phyloP scores from a whole-genome alignment of 2,888 invertebrate genomes.

The Nudaria mundana region DNA sequence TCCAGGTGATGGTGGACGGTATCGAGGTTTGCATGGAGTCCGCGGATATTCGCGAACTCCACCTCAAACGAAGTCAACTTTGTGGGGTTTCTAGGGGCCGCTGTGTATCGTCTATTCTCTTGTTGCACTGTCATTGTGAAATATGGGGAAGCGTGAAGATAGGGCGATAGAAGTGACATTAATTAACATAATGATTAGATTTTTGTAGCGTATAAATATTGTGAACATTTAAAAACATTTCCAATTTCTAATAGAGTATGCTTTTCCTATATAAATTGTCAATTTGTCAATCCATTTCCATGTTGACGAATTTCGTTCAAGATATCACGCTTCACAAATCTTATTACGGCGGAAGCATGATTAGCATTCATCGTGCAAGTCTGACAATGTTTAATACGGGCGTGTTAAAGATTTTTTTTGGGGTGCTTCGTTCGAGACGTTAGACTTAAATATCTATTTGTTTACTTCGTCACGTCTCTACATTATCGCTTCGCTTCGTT shows the following conservation, averaged over 20 bases:
- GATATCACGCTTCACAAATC: constrained; percentile 12
- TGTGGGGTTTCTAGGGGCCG: too few species aligned
- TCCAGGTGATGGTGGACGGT: too few species aligned
- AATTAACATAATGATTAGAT: too few species aligned
- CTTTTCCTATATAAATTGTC: constrained; percentile 5
- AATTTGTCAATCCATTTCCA: constrained; percentile 17
- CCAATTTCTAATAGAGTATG: not conserved
- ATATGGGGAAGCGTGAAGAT: too few species aligned
- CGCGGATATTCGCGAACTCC: too few species aligned
- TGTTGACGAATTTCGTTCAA: constrained; percentile 10
- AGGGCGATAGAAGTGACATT: too few species aligned
- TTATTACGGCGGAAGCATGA: constrained; percentile 13
- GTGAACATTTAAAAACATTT: too few species aligned
- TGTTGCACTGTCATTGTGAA: too few species aligned
- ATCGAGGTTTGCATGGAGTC: too few species aligned
- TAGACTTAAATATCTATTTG: constrained; percentile 4
- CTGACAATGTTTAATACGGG: constrained; percentile 11
- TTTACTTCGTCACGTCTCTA: constrained; percentile 18
- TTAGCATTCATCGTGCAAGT: constrained; percentile 17
- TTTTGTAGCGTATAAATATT: too few species aligned
- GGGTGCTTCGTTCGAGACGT: not conserved
- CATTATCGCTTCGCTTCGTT: constrained; percentile 7
- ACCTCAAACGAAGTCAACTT: too few species aligned
- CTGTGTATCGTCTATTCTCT: too few species aligned
- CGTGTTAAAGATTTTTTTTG: constrained; percentile 12